Base-by-base conservation (phyloP, 2,888 invertebrate species). In the Camptogramma bilineatum region DNA sequence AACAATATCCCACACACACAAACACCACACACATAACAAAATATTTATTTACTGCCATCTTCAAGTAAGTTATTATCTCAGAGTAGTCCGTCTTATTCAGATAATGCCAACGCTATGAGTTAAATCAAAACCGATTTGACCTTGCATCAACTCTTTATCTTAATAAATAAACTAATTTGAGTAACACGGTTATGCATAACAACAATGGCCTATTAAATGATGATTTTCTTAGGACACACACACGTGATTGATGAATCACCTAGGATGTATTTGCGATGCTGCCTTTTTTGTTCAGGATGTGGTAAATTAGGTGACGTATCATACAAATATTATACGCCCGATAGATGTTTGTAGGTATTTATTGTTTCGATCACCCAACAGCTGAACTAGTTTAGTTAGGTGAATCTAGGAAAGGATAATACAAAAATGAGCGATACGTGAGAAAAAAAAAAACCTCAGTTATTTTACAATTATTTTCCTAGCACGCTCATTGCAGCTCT, bases 1-100 rank as follows among this genome's bases (percentile, higher is more conserved):
- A 19, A 28, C 66, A 66, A 54, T 69, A 73, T 62, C 53, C 66
- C 58, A 69, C 77, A 77, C 55, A 80, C 79, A 79, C 13, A 52
- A 55, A 44, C 70, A 70, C 59, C n/a, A 75, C 50, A 64, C 67
- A 64, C 68, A 78, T 54, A 39, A 75, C 64, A 64, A 74, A 60
- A 64, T 19, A 66, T 54, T 54, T 47, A 10, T 62, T 54, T 1
- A 54, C 19, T 31, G 17, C 47, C 66, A 66, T 66, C 42, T 66
- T 61, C 2, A 4, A 42, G 24, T 39, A 7, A 18, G 17, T 24
- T 16, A 46, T 44, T 44, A 51, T 19, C 47, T 31, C 24, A 58
- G 28, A 62, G 52, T 21, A 46, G 66, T 52, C 72, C 19, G 46
- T 19, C 68, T 63, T 39, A 42, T 7, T 47, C 39, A 52, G 51